A percentile compares a stretch with the other conserved stretches of the same genome.
phyloP scores from a whole-genome alignment of 1,140 invertebrate genomes.

The Tetramorium alpestre region DNA sequence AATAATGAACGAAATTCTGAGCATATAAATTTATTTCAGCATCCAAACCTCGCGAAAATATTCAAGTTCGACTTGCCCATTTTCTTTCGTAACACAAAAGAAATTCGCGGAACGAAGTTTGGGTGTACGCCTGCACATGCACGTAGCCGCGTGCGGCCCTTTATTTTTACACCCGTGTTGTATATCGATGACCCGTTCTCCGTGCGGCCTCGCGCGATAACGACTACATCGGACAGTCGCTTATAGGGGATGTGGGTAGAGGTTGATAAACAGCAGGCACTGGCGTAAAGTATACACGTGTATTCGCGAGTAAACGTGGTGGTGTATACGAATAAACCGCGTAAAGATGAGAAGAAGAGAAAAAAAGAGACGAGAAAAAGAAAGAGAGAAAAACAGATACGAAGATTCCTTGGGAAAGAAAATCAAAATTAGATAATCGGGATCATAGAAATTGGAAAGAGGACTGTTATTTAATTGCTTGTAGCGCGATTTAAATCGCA shows the following conservation, averaged over 20 bases:
- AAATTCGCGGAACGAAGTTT: constrained; percentile 50
- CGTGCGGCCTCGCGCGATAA: constrained; percentile 62
- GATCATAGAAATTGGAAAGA: not conserved
- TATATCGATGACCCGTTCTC: constrained; percentile 67
- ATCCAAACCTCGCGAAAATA: constrained; percentile 6
- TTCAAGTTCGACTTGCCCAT: not conserved
- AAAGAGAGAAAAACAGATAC: not conserved
- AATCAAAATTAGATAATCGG: not conserved
- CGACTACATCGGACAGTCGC: constrained; percentile 51
- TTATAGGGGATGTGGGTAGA: constrained; percentile 66
- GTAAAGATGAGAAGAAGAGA: not conserved
- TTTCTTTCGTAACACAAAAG: not conserved
- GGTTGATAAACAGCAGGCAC: constrained; percentile 68
- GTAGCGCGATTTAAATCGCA: constrained; percentile 39
- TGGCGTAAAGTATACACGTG: constrained; percentile 29
- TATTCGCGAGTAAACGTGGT: constrained; percentile 24
- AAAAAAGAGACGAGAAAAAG: not conserved
- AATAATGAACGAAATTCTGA: not conserved
- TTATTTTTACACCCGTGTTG: constrained; percentile 66
- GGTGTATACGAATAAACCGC: constrained; percentile 32
- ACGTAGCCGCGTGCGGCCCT: constrained; percentile 27
- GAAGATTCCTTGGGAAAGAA: not conserved
- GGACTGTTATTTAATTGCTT: constrained; percentile 22
- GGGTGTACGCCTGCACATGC: not conserved
- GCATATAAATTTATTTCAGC: not conserved